Evolutionary conservation across 2,113 vertebrate genomes (phyloP).

Genomic region (Myrmecobius fasciatus): DNA sequence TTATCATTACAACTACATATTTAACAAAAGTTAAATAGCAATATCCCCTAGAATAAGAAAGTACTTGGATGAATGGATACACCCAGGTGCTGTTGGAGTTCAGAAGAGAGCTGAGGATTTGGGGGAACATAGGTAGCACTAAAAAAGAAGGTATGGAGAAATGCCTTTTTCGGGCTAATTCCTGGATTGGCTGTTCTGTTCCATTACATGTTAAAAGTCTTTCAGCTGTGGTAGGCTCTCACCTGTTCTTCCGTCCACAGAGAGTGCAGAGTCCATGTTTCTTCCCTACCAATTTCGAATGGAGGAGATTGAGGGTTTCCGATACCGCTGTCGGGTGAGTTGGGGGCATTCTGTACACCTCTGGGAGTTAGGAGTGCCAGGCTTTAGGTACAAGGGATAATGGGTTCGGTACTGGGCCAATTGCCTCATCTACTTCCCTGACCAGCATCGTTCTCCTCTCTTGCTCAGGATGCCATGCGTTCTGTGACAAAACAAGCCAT

Average conservation of each 20-base stretch:
- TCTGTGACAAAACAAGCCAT: slow-evolving; percentile 95
- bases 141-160: neutral
- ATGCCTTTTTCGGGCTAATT: neutral
- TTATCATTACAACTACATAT: neutral
- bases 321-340: slow-evolving; percentile 93
- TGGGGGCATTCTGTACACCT: neutral
- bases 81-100: neutral
- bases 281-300: slow-evolving; percentile 91
- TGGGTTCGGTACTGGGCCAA: too few species aligned
- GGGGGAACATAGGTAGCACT: neutral
- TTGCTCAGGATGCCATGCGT: slow-evolving; percentile 92
- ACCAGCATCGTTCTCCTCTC: fast-evolving
- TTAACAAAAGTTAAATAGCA: neutral
- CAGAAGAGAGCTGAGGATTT: neutral
- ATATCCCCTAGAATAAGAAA: neutral
- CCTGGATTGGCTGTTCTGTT: fast-evolving
- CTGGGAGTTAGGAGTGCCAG: neutral
- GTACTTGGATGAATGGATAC: neutral
- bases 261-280: slow-evolving; percentile 79
- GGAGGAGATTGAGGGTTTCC: slow-evolving; percentile 93
- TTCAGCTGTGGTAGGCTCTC: neutral
- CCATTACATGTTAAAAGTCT: neutral
- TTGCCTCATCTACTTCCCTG: neutral
- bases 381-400: too few species aligned
- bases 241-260: slow-evolving; percentile 73